Evolutionary conservation across 1,140 invertebrate genomes (phyloP).

Genomic region (Neodiprion lecontei): DNA sequence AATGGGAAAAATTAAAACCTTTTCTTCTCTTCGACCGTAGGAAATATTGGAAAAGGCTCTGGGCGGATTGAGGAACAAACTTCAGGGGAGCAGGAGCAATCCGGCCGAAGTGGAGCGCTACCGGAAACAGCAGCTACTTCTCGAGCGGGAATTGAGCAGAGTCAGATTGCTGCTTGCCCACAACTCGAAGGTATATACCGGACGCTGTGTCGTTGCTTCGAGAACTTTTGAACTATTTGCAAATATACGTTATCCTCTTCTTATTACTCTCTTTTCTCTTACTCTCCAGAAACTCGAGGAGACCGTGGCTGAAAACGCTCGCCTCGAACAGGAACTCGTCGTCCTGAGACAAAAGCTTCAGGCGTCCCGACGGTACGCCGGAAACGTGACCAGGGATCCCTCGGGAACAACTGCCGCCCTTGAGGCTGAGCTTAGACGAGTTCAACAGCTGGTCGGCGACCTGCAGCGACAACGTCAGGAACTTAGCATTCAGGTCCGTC

Average conservation of each 20-base stretch:
- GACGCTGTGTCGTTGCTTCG: neutral
- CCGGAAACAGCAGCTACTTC: conserved; percentile 73
- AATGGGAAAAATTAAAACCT: conserved; percentile 4
- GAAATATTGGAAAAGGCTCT: conserved; percentile 80
- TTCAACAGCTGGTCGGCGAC: conserved; percentile 85
- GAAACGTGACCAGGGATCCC: conserved; percentile 48
- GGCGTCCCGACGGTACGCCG: conserved; percentile 62
- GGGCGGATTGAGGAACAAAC: conserved; percentile 70
- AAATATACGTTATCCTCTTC: too few relatives aligned
- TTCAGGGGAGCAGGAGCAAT: conserved; percentile 67
- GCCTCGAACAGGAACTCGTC: conserved; percentile 86
- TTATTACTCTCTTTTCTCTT: neutral
- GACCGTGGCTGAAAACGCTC: conserved; percentile 86
- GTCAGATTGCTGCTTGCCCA: conserved; percentile 85
- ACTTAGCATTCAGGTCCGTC: conserved; percentile 80
- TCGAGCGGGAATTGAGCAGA: conserved; percentile 83
- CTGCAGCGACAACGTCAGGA: conserved; percentile 83
- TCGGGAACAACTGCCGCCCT: conserved; percentile 70
- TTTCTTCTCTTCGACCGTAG: conserved; percentile 52
- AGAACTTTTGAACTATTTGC: too few relatives aligned
- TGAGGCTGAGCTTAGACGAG: conserved; percentile 81
- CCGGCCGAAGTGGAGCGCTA: conserved; percentile 73
- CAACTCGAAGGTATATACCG: conserved; percentile 81
- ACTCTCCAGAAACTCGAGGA: conserved; percentile 82
- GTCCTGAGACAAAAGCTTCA: conserved; percentile 85